These are phyloP conservation scores for Gallirallus australis DNA, from an alignment of 2,797 vertebrate species.

Conservation along the genomic window DNA sequence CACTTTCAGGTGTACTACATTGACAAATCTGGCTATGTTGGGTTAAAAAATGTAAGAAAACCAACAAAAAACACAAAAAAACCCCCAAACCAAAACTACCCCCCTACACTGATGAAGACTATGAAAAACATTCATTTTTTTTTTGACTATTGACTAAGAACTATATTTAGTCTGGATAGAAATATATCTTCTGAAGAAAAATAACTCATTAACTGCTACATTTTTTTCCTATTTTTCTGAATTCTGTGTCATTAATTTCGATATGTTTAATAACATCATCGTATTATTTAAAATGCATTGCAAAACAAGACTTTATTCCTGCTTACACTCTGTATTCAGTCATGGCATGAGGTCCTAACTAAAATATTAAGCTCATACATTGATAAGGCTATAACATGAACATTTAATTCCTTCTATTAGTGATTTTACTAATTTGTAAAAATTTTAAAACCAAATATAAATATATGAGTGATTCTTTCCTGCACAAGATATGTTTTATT, in stretches of 20 bases:
- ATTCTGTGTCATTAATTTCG: not conserved
- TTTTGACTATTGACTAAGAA: not conserved
- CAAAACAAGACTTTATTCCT: not conserved
- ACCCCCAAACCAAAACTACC: not conserved
- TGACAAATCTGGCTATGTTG: not conserved
- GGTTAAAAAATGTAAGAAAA: not conserved
- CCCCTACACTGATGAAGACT: not conserved
- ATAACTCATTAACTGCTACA: not conserved
- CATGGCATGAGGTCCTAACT: not conserved
- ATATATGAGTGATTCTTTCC: not conserved
- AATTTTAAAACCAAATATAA: not conserved
- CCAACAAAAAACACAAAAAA: too few species aligned
- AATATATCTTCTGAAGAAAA: not conserved
- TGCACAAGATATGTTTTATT: not conserved
- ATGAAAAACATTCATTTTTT: not conserved
- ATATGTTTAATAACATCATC: not conserved
- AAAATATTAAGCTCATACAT: not conserved
- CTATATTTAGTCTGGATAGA: not conserved
- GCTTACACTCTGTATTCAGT: not conserved
- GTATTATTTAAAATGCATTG: not conserved
- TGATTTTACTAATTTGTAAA: not conserved
- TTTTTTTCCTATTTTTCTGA: not conserved
- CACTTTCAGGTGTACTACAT: not conserved
- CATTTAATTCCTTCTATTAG: not conserved
- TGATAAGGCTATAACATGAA: not conserved